Evolutionary conservation across 2,888 invertebrate genomes (phyloP).

Genomic region (Pachymerium ferrugineum): DNA sequence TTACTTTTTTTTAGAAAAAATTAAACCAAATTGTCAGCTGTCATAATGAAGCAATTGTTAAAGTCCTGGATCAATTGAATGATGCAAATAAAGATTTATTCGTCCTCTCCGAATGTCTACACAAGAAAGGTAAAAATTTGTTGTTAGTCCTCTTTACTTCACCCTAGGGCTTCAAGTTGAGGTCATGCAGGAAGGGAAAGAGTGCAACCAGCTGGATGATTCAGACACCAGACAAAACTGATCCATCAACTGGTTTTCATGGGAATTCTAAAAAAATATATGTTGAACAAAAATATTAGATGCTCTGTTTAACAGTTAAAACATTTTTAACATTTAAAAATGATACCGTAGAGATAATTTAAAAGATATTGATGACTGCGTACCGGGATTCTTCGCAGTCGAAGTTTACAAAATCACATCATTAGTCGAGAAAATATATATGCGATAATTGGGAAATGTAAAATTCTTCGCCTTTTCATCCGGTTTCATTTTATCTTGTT

Average conservation of each 20-base stretch:
- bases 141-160: neutral
- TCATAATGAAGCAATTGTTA: neutral
- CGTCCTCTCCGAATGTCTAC: neutral
- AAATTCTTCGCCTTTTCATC: too few species aligned
- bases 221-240: neutral
- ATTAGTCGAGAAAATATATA: too few species aligned
- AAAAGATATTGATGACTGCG: too few species aligned
- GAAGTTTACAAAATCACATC: too few species aligned
- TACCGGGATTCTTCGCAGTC: too few species aligned
- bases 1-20: neutral
- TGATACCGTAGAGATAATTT: too few species aligned
- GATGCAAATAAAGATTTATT: conserved; percentile 1
- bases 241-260: neutral
- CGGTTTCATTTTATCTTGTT: too few species aligned
- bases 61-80: conserved; percentile 1
- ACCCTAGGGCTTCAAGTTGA: neutral
- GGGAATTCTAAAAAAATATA: neutral
- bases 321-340: too few species aligned
- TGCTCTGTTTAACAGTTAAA: neutral
- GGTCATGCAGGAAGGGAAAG: neutral
- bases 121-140: neutral
- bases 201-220: neutral
- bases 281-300: neutral
- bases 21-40: neutral
- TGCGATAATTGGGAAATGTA: too few species aligned